Conservation (phyloP, 2,797 vertebrate species). For the Microctenopoma lineatum region DNA sequence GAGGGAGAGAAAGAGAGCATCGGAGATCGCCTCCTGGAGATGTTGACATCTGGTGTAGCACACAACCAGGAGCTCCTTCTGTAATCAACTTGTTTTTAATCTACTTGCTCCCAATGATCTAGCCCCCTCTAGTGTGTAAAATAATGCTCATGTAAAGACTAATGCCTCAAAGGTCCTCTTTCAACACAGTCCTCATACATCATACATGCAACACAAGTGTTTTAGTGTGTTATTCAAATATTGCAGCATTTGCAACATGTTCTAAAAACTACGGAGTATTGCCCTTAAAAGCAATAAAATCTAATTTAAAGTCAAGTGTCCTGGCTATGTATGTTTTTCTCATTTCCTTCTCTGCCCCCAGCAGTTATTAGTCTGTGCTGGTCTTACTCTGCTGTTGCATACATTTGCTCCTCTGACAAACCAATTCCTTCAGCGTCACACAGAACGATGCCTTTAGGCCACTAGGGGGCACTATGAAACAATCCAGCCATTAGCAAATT, state of each 20-base stretch:
- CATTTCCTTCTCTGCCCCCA: conserved; percentile 5
- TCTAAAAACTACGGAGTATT: conserved; percentile 9
- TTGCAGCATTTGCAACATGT: conserved; percentile 20
- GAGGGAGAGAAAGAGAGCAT: neutral
- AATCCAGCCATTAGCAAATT: conserved; percentile 75
- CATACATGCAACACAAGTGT: conserved; percentile 25
- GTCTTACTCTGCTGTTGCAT: conserved; percentile 25
- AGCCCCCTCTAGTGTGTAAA: conserved; percentile 82
- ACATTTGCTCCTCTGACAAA: conserved; percentile 42
- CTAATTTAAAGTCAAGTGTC: conserved; percentile 13
- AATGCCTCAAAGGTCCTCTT: conserved; percentile 31
- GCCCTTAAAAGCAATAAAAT: conserved; percentile 19
- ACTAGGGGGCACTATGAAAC: conserved; percentile 81
- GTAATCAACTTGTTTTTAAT: conserved; percentile 55
- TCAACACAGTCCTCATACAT: conserved; percentile 36
- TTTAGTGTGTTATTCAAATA: conserved; percentile 29
- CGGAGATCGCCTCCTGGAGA: neutral
- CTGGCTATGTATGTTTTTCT: neutral
- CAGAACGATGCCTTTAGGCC: conserved; percentile 35
- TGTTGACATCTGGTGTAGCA: conserved; percentile 23
- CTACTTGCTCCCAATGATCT: conserved; percentile 72
- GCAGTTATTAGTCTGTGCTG: conserved; percentile 24
- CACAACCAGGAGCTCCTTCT: conserved; percentile 17
- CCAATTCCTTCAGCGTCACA: conserved; percentile 14
- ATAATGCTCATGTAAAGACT: conserved; percentile 58